Evolutionary conservation across 2,888 invertebrate genomes (phyloP).

Genomic region (Margaritifera margaritifera): DNA sequence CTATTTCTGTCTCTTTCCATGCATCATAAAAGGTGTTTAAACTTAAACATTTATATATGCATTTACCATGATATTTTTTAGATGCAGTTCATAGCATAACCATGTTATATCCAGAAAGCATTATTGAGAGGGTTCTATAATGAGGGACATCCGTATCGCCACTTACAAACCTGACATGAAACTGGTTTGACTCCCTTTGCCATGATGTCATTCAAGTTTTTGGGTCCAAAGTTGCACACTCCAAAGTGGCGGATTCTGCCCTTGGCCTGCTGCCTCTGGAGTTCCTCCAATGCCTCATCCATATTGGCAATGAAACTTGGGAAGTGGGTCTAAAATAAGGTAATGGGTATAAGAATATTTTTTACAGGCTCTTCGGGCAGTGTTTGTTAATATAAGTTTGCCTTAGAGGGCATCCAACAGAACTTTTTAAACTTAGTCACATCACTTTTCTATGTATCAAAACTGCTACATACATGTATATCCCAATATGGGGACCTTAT

Average conservation of each 20-base stretch:
- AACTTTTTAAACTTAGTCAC: too few relatives aligned
- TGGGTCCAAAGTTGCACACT: constrained; percentile 69
- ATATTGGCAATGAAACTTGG: constrained; percentile 61
- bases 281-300: constrained; percentile 56
- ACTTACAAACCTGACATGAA: constrained; percentile 61
- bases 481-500: too few relatives aligned
- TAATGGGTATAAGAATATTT: not conserved
- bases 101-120: too few relatives aligned
- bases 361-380: not conserved
- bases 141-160: not conserved
- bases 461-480: too few relatives aligned
- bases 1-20: too few relatives aligned
- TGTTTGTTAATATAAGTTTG: not conserved
- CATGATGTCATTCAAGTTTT: constrained; percentile 56
- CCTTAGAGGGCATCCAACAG: too few relatives aligned
- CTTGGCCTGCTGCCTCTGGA: constrained; percentile 60
- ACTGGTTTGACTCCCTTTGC: constrained; percentile 62
- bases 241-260: constrained; percentile 67
- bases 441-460: too few relatives aligned
- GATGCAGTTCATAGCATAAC: too few relatives aligned
- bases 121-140: too few relatives aligned
- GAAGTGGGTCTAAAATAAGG: constrained; percentile 62
- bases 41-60: too few relatives aligned
- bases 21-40: too few relatives aligned
- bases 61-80: too few relatives aligned